Conservation (phyloP, 2,113 vertebrate genomes). For the Acanthochromis polyacanthus region DNA sequence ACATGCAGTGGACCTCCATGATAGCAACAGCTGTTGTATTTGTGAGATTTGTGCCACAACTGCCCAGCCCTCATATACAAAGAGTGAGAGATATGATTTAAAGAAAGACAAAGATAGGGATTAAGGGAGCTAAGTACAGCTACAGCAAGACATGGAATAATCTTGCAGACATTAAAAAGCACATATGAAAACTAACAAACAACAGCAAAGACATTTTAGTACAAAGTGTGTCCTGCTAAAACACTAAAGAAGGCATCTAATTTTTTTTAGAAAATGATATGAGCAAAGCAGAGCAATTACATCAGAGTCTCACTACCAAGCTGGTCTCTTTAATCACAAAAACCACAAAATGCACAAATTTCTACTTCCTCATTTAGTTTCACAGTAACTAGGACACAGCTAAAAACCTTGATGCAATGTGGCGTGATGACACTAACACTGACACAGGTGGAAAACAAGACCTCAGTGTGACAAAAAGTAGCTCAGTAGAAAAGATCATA, state of each 20-base stretch:
- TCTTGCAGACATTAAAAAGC: conserved; percentile 74
- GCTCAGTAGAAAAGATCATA: conserved; percentile 51
- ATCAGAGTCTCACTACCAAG: conserved; percentile 42
- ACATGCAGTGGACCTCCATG: conserved; percentile 7
- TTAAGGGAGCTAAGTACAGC: conserved; percentile 65
- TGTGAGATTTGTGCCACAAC: conserved; percentile 46
- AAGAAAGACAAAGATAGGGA: conserved; percentile 42
- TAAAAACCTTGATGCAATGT: conserved; percentile 51
- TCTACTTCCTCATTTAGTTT: conserved; percentile 40
- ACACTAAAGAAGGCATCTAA: conserved; percentile 54
- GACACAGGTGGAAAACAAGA: conserved; percentile 59
- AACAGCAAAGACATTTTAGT: conserved; percentile 59
- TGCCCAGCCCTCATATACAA: conserved; percentile 31
- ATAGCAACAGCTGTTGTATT: conserved; percentile 36
- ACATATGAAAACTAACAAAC: conserved; percentile 57
- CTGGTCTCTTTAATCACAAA: conserved; percentile 42
- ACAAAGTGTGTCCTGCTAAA: conserved; percentile 51
- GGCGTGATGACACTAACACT: conserved; percentile 56
- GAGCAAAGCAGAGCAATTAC: conserved; percentile 32
- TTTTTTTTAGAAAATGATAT: conserved; percentile 11
- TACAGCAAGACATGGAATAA: conserved; percentile 72
- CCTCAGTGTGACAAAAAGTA: conserved; percentile 49
- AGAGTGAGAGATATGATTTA: conserved; percentile 33
- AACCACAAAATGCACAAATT: conserved; percentile 53
- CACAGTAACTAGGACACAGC: conserved; percentile 26